Conservation (phyloP, 2,797 vertebrate species). For the Cuculus canorus region DNA sequence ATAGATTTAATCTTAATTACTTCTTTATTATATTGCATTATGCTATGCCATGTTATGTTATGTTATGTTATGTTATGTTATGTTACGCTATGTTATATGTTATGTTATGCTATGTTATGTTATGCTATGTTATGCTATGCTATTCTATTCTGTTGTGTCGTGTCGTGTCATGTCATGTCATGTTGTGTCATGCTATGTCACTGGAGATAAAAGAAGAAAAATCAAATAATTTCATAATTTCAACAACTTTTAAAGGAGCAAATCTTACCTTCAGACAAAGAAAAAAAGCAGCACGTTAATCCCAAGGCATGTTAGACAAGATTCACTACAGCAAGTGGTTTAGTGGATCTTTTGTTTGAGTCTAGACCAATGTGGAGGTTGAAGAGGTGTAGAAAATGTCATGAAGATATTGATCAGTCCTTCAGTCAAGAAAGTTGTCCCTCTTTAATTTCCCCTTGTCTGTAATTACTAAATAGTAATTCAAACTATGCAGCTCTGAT, state of each 20-base stretch:
- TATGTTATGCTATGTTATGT: no score
- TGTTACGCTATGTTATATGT: no score
- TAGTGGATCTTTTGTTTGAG: not conserved
- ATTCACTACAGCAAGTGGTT: not conserved
- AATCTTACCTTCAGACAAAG: not conserved
- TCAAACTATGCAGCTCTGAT: not conserved
- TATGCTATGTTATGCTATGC: no score
- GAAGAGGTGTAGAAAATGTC: not conserved
- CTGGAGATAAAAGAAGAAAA: not conserved
- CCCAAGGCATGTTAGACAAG: not conserved
- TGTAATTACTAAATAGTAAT: not conserved
- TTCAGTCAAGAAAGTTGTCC: not conserved
- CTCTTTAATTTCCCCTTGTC: not conserved
- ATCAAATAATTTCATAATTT: not conserved
- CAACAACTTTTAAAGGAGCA: not conserved
- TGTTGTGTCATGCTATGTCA: no score
- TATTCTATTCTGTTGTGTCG: no score
- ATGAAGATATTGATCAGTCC: not conserved
- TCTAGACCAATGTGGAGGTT: not conserved
- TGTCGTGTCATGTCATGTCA: no score
- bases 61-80: no score
- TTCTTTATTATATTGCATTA: no score
- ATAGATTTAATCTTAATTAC: not conserved
- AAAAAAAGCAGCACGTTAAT: not conserved
- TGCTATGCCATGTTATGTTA: no score